Base-by-base conservation (phyloP, 2,888 invertebrate genomes). In the Ichneumoninae sp. region DNA sequence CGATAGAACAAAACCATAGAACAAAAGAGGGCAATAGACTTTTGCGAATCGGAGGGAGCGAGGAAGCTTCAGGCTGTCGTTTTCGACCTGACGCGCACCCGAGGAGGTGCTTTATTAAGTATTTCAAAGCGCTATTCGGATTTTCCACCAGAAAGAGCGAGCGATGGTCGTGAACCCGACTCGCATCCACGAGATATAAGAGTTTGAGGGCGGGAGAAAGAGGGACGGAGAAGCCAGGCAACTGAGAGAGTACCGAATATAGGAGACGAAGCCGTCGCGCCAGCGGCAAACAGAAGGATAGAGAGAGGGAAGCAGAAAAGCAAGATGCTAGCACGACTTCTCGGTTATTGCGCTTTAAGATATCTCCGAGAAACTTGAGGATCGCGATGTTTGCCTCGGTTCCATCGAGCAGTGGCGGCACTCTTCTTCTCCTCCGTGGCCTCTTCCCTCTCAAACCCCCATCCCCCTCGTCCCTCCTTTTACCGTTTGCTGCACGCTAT, bases 271-370 rank as follows among this genome's bases (percentile, higher is more conserved):
- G 68, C 52, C 40, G 52, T 54, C 5, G 47, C 57, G 30, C 68
- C 26, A 57, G 50, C 30, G 40, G 16, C 44, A 75, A 10, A 57
- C 65, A 74, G 22, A 81, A 54, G 33, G 44, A 81, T 33, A 78
- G 69, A 22, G 70, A 16, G 71, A 63, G 79, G 57, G 26, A 30
- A 33, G 36, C 50, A 36, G 19, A 50, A 19, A 30, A 8, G 52
- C 52, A 63, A 47, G 77, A 78, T 30, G 77, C 81, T 63, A 70
- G 70, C 54, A 87, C 69, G 82, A 88, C 88, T 89, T 87, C 88
- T 86, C 88, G 86, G 89, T 89, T 91, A 91, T 92, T 90, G 88
- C 89, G 86, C 87, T 87, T 90, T 87, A 88, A 88, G 89, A 88
- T 88, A 86, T 86, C 84, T 88, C 80, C 86, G 74, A 76, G 84